A percentile compares a stretch with the other conserved stretches of the same genome.
These are phyloP conservation scores for Alauda arvensis DNA, from an alignment of 2,797 vertebrate genomes.

Conservation along the genomic window DNA sequence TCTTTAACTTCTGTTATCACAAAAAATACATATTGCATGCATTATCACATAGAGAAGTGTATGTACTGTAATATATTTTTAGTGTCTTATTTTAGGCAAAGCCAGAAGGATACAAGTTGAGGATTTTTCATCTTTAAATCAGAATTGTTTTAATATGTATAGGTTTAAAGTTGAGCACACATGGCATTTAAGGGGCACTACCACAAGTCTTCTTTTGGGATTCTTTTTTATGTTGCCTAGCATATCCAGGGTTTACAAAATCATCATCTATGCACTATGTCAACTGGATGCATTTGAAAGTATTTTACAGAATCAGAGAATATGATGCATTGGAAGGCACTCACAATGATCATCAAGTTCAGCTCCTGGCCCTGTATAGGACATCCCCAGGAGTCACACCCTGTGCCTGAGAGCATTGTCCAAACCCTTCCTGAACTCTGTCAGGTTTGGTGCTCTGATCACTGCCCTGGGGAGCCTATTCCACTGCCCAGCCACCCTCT, in stretches of 20 bases:
- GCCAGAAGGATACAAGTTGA: slow-evolving; percentile 13
- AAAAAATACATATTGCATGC: background rate
- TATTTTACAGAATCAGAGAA: background rate
- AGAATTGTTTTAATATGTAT: background rate
- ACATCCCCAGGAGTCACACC: background rate
- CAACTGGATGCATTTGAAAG: slow-evolving; percentile 5
- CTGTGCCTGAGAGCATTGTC: rapidly evolving
- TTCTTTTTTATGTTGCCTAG: background rate
- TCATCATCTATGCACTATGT: background rate
- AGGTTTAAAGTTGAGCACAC: background rate
- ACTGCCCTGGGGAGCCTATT: background rate
- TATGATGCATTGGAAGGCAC: background rate
- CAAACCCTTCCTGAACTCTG: background rate
- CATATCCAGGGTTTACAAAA: slow-evolving; percentile 43
- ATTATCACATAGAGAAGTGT: slow-evolving; percentile 7
- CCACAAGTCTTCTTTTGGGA: background rate
- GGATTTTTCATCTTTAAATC: slow-evolving; percentile 37
- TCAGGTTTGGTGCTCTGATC: background rate
- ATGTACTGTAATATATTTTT: background rate
- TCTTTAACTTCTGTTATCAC: background rate
- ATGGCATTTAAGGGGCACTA: background rate
- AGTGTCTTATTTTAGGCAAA: slow-evolving; percentile 38
- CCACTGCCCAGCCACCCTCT: rapidly evolving
- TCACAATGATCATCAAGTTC: background rate
- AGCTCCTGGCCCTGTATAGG: background rate